phyloP scores from a whole-genome alignment of 2,888 invertebrate species.

The Eurytoma adleriae region DNA sequence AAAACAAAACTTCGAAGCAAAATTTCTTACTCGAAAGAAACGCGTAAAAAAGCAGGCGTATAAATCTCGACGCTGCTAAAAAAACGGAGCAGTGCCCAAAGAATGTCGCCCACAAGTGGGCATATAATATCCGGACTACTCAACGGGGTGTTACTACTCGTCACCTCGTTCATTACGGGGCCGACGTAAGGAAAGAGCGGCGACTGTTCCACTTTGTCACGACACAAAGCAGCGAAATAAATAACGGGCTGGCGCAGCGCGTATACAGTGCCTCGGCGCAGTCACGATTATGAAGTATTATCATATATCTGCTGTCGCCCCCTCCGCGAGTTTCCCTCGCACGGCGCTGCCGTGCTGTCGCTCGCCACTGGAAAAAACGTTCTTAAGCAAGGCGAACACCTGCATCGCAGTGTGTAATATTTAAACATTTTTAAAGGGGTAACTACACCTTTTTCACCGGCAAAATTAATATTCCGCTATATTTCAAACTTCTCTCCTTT shows the following conservation, averaged over 20 bases:
- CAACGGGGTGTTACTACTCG: constrained; percentile 34
- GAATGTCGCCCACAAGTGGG: constrained; percentile 16
- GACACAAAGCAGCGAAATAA: constrained; percentile 50
- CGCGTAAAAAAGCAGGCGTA: too few relatives aligned
- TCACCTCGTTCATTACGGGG: constrained; percentile 54
- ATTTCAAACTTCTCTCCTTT: too few relatives aligned
- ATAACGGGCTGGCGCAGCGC: constrained; percentile 24
- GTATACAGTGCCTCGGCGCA: neutral
- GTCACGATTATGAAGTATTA: constrained; percentile 52
- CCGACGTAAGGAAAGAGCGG: constrained; percentile 18
- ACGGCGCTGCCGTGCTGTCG: neutral
- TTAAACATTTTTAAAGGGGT: too few relatives aligned
- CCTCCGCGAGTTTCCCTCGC: constrained; percentile 8
- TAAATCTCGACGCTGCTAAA: too few relatives aligned
- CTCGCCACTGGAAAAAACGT: neutral
- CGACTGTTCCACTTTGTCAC: constrained; percentile 49
- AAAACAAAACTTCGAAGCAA: too few relatives aligned
- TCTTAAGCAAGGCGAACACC: neutral
- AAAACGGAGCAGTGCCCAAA: too few relatives aligned
- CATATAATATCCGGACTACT: constrained; percentile 15
- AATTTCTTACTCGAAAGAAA: too few relatives aligned
- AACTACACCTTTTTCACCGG: too few relatives aligned
- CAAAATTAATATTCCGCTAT: too few relatives aligned
- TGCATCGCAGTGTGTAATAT: neutral
- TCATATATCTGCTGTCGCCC: constrained; percentile 43